These are phyloP conservation scores for Peromyscus melanophrys DNA, from an alignment of 2,797 vertebrate species.

Conservation along the genomic window DNA sequence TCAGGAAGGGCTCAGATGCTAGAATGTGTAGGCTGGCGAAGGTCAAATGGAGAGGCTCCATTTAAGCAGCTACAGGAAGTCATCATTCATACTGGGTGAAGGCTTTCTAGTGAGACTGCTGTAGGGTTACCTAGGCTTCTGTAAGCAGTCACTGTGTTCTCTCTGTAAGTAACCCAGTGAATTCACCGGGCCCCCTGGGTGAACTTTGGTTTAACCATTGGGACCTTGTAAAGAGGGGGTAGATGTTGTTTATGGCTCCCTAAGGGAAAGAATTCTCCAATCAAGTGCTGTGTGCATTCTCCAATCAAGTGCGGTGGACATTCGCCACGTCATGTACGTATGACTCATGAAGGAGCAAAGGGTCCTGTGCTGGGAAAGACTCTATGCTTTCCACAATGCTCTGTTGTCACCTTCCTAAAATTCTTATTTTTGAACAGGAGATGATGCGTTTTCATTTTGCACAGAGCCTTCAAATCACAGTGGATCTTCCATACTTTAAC, in stretches of 20 bases:
- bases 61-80: not conserved
- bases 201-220: not conserved
- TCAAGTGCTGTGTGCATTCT: not conserved
- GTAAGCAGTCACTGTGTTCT: not conserved
- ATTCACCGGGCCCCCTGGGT: no score
- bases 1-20: not conserved
- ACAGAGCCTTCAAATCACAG: not conserved
- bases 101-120: no score
- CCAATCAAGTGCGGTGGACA: not conserved
- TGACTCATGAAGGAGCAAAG: not conserved
- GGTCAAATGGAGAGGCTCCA: not conserved
- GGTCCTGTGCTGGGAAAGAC: not conserved
- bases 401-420: not conserved
- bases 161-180: not conserved
- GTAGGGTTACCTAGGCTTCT: not conserved
- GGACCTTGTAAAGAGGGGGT: not conserved
- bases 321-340: not conserved
- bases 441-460: not conserved
- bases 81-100: not conserved
- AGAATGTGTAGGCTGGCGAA: not conserved
- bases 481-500: not conserved
- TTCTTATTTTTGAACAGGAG: slow-evolving; percentile 12
- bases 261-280: not conserved
- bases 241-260: not conserved
- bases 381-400: not conserved